Conservation (phyloP, 64 coral and sea anemone species). For the Pachyseris speciosa region DNA sequence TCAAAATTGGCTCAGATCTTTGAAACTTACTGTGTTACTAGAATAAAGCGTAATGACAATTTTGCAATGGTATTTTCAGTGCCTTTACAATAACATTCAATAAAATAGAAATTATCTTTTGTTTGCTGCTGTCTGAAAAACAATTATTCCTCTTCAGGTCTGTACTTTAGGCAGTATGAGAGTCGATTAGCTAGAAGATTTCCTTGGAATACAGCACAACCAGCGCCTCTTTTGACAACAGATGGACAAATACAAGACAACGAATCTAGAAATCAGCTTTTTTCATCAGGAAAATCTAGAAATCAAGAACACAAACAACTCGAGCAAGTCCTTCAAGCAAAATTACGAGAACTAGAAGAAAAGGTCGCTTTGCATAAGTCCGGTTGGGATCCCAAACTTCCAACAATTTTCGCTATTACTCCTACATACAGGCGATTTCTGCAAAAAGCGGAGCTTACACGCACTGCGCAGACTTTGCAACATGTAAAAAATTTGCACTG, state of each 20-base stretch:
- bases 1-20: too few relatives aligned
- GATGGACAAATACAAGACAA: background rate
- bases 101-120: too few relatives aligned
- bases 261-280: background rate
- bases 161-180: background rate
- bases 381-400: slow-evolving; percentile 36
- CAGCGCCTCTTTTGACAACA: background rate
- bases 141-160: background rate
- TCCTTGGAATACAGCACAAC: background rate
- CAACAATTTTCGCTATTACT: slow-evolving; percentile 92
- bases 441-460: slow-evolving; percentile 94
- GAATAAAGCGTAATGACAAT: too few relatives aligned
- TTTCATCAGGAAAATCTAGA: background rate
- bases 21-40: too few relatives aligned
- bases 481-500: slow-evolving; percentile 96
- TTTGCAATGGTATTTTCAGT: too few relatives aligned
- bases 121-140: too few relatives aligned
- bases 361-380: slow-evolving; percentile 1
- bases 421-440: slow-evolving; percentile 92
- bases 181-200: background rate
- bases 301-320: background rate
- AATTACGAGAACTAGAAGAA: slow-evolving; percentile 20
- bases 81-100: too few relatives aligned
- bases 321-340: background rate
- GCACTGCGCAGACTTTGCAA: slow-evolving; percentile 82